These are phyloP conservation scores for Pardalotus punctatus DNA, from an alignment of 2,113 vertebrate species.

Conservation along the genomic window DNA sequence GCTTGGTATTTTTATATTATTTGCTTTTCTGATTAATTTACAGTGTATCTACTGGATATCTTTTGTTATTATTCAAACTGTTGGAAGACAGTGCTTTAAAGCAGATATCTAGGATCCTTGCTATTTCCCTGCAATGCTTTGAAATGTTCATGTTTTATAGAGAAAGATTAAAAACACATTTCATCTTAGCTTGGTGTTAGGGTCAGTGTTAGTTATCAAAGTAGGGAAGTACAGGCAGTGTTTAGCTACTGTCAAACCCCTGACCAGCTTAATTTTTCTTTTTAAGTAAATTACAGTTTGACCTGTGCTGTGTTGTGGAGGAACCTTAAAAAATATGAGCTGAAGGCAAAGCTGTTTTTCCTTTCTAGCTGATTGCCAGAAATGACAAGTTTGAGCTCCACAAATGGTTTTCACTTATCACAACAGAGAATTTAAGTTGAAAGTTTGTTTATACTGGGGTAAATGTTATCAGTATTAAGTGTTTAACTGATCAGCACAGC, in stretches of 20 bases:
- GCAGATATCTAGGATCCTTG: neutral
- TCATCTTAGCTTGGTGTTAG: neutral
- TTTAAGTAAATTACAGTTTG: neutral
- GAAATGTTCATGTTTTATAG: neutral
- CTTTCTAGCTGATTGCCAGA: neutral
- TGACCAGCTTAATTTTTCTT: neutral
- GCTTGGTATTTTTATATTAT: neutral
- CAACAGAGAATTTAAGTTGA: neutral
- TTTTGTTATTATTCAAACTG: neutral
- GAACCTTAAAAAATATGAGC: neutral
- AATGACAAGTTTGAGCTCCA: neutral
- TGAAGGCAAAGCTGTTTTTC: neutral
- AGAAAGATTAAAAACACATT: neutral
- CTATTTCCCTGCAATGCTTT: neutral
- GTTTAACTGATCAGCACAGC: neutral
- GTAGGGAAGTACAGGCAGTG: neutral
- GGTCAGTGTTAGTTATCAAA: neutral
- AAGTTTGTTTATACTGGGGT: neutral
- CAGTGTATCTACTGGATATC: neutral
- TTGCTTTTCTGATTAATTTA: neutral
- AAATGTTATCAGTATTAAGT: neutral
- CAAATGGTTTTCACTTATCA: neutral
- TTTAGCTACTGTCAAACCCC: neutral
- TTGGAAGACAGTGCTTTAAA: neutral
- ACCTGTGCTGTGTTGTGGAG: neutral